A percentile compares a stretch with the other conserved stretches of the same genome.
These are phyloP conservation scores for Scaptomyza flava DNA, from an alignment of 2,888 invertebrate species.

Conservation along the genomic window DNA sequence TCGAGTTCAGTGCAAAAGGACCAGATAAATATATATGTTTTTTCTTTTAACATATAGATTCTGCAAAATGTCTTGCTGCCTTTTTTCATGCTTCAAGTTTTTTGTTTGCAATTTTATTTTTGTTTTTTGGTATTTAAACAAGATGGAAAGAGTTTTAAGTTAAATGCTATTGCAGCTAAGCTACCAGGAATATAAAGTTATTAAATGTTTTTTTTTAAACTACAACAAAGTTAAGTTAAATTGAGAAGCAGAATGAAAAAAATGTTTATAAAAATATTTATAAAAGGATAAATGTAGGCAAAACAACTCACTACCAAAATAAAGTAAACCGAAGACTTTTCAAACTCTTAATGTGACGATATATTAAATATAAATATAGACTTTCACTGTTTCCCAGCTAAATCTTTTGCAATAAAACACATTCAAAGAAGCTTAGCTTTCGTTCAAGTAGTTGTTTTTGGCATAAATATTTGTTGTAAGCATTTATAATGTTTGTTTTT, in stretches of 20 bases:
- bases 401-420: constrained; percentile 8
- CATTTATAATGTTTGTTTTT: constrained; percentile 39
- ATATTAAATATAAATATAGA: too few relatives aligned
- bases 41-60: constrained; percentile 19
- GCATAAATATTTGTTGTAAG: constrained; percentile 7
- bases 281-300: too few relatives aligned
- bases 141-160: not conserved
- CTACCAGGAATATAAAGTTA: not conserved
- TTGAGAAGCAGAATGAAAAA: too few relatives aligned
- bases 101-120: constrained; percentile 28
- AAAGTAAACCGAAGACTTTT: too few relatives aligned
- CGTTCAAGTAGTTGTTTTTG: constrained; percentile 8
- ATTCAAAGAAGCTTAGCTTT: constrained; percentile 37
- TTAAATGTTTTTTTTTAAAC: not conserved
- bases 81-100: not conserved
- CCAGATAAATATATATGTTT: constrained; percentile 34
- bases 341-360: too few relatives aligned
- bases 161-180: not conserved
- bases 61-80: constrained; percentile 64
- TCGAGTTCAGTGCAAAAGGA: constrained; percentile 3
- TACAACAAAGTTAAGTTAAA: too few relatives aligned
- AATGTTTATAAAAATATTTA: too few relatives aligned
- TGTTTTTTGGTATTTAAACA: not conserved
- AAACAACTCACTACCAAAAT: too few relatives aligned
- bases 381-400: not conserved